Percentiles rank a stretch among this genome's conserved stretches.
Conservation (phyloP, 2,797 vertebrate genomes). For the Podarcis lilfordi region DNA sequence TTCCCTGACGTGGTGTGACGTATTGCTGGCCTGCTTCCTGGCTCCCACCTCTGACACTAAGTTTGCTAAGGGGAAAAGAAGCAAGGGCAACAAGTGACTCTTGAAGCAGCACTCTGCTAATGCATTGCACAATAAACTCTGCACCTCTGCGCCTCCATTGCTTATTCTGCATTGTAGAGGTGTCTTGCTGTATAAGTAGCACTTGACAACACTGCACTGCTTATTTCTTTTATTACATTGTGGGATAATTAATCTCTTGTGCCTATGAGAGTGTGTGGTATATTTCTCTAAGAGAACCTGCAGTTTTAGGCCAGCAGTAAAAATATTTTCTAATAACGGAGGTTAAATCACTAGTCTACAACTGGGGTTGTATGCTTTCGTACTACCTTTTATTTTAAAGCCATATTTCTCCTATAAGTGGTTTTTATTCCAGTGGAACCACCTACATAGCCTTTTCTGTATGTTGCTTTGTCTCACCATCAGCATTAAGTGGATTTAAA, state of each 20-base stretch:
- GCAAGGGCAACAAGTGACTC: background rate
- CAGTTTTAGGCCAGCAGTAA: background rate
- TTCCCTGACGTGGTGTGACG: too few species aligned
- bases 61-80: background rate
- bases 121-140: background rate
- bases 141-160: background rate
- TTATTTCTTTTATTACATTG: background rate
- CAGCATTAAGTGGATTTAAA: constrained; percentile 42
- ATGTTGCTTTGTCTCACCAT: constrained; percentile 9
- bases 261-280: background rate
- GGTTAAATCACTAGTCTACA: background rate
- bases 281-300: background rate
- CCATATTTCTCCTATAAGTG: background rate
- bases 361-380: background rate
- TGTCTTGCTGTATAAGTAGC: background rate
- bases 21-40: too few species aligned
- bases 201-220: background rate
- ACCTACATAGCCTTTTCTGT: background rate
- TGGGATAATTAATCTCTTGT: background rate
- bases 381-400: constrained; percentile 13
- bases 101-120: background rate
- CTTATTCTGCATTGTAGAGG: background rate
- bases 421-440: constrained; percentile 11
- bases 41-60: background rate
- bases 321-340: background rate